A percentile compares a stretch with the other conserved stretches of the same genome.
Evolutionary conservation across 2,888 invertebrate species (phyloP).

Genomic region (Resseliella maxima): DNA sequence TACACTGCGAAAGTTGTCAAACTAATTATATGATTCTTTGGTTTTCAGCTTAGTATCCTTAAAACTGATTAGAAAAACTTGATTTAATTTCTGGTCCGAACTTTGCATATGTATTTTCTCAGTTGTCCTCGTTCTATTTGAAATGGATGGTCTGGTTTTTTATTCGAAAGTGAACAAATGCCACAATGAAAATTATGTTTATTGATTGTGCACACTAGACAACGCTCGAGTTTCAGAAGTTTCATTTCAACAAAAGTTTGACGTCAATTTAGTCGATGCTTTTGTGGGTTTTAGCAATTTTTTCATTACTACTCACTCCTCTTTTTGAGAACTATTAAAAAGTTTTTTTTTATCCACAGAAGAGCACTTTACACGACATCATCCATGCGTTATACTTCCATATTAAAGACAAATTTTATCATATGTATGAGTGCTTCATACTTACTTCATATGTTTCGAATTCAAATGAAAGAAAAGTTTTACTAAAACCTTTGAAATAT

Average conservation of each 20-base stretch:
- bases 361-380: not conserved
- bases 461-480: not conserved
- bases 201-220: not conserved
- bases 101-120: not conserved
- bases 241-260: not conserved
- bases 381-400: not conserved
- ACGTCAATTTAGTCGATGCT: not conserved
- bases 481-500: not conserved
- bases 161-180: not conserved
- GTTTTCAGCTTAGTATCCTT: not conserved
- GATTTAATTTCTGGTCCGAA: not conserved
- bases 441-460: not conserved
- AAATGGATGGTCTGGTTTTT: not conserved
- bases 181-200: not conserved
- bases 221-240: not conserved
- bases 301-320: not conserved
- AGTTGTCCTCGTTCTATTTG: not conserved
- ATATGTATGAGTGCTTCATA: not conserved
- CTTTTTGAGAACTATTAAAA: not conserved
- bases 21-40: constrained; percentile 25
- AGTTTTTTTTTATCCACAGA: not conserved
- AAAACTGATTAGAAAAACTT: not conserved
- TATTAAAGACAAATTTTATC: too few relatives aligned
- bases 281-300: not conserved
- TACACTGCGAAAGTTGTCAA: constrained; percentile 9